Conservation (phyloP, 92 coral and sea anemone species). For the Metridium senile region DNA sequence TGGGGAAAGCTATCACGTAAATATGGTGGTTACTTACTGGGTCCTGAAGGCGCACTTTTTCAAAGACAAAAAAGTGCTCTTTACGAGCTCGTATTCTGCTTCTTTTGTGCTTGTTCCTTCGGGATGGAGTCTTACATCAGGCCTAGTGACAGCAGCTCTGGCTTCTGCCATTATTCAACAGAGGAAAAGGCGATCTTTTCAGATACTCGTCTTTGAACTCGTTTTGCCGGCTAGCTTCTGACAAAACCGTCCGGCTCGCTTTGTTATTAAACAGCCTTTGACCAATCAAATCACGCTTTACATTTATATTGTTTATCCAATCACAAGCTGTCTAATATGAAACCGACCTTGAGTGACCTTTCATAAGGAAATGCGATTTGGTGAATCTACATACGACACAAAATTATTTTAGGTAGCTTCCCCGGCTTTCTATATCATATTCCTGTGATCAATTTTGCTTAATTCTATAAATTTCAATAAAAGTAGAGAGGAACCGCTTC, state of each 20-base stretch:
- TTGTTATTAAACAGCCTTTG: too few species aligned
- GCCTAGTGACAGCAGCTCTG: conserved; percentile 94
- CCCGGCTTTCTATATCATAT: too few species aligned
- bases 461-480: too few species aligned
- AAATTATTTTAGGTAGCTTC: too few species aligned
- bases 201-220: background rate
- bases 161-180: conserved; percentile 88
- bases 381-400: too few species aligned
- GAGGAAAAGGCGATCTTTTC: background rate
- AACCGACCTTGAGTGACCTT: background rate
- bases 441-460: too few species aligned
- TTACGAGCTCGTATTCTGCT: conserved; percentile 93
- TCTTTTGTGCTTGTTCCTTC: conserved; percentile 95
- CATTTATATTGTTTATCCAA: too few species aligned
- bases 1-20: background rate
- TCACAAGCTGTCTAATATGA: background rate
- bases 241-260: too few species aligned
- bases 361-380: too few species aligned
- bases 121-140: conserved; percentile 84
- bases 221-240: conserved; percentile 12
- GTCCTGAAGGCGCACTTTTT: conserved; percentile 94
- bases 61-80: conserved; percentile 81
- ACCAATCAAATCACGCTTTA: too few species aligned
- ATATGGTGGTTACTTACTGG: conserved; percentile 84
- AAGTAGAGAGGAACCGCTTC: too few species aligned